Conservation (phyloP, 2,888 invertebrate species). For the Cheilosia vernalis region DNA sequence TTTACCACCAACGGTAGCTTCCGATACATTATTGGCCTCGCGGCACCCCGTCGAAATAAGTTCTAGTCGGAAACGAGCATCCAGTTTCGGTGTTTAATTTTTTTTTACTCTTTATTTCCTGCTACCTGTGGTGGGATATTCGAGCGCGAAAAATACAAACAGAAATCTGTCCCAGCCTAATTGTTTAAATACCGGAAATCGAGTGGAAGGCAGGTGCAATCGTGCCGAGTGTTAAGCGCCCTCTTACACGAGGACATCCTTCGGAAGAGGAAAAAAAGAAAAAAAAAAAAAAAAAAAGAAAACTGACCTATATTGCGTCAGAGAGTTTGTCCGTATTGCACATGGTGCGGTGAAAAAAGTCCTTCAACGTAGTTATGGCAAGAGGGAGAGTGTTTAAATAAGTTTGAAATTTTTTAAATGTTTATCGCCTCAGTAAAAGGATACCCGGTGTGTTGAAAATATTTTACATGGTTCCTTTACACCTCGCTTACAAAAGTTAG, state of each 20-base stretch:
- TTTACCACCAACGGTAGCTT: constrained; percentile 74
- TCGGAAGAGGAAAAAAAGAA: not conserved
- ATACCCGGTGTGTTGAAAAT: constrained; percentile 16
- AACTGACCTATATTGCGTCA: constrained; percentile 66
- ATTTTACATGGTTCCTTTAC: not conserved
- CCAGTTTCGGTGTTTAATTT: constrained; percentile 9
- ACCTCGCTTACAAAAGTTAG: not conserved
- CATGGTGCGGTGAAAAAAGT: constrained; percentile 20
- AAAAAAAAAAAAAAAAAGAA: not conserved
- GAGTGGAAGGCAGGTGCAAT: constrained; percentile 35
- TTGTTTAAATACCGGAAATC: constrained; percentile 29
- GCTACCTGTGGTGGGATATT: constrained; percentile 8
- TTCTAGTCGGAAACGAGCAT: constrained; percentile 6
- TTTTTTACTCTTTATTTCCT: not conserved
- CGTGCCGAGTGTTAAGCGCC: constrained; percentile 31
- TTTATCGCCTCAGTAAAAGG: constrained; percentile 35
- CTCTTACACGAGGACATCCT: constrained; percentile 25
- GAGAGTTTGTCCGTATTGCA: constrained; percentile 20
- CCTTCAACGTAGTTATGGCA: constrained; percentile 20
- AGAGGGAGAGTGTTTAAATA: constrained; percentile 28
- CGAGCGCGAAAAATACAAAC: constrained; percentile 57
- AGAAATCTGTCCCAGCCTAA: not conserved
- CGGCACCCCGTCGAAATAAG: constrained; percentile 45
- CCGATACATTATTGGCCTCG: constrained; percentile 73
- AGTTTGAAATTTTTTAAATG: constrained; percentile 18